A percentile compares a stretch with the other conserved stretches of the same genome.
phyloP scores from a whole-genome alignment of 1,140 invertebrate species.

The Spodoptera litura region DNA sequence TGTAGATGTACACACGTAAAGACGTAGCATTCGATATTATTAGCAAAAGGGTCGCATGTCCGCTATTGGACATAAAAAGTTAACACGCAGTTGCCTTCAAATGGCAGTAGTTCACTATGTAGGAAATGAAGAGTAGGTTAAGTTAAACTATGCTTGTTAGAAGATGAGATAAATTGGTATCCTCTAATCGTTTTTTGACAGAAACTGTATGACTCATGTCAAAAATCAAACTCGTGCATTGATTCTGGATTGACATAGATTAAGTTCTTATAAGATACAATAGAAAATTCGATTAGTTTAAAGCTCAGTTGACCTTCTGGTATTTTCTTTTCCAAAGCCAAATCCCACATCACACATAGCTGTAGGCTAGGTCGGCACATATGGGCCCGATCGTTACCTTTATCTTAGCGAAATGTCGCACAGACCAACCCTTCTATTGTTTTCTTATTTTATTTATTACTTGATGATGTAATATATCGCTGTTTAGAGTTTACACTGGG shows the following conservation, averaged over 20 bases:
- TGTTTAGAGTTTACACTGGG: no score
- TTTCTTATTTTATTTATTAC: conserved; percentile 22
- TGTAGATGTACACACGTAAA: background rate
- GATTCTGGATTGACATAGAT: no score
- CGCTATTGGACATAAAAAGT: conserved; percentile 31
- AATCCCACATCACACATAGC: background rate
- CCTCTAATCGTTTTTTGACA: no score
- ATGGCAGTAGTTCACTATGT: background rate
- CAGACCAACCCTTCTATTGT: conserved; percentile 24
- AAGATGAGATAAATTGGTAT: no score
- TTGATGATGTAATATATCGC: no score
- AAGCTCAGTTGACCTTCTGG: conserved; percentile 14
- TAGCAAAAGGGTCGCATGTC: conserved; percentile 27
- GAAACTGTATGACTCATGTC: no score
- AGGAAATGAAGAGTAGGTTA: background rate
- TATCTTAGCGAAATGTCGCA: conserved; percentile 20
- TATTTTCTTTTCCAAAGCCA: background rate
- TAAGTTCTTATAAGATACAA: no score
- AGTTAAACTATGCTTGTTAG: no score
- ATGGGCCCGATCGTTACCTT: conserved; percentile 21
- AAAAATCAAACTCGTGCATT: no score
- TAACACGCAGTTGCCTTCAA: conserved; percentile 25
- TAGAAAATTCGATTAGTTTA: no score
- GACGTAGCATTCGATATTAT: background rate
- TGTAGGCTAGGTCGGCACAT: conserved; percentile 10